Percentiles rank a stretch among this genome's conserved stretches.
phyloP scores from a whole-genome alignment of 1,140 invertebrate species.

The Drosophila ficusphila region DNA sequence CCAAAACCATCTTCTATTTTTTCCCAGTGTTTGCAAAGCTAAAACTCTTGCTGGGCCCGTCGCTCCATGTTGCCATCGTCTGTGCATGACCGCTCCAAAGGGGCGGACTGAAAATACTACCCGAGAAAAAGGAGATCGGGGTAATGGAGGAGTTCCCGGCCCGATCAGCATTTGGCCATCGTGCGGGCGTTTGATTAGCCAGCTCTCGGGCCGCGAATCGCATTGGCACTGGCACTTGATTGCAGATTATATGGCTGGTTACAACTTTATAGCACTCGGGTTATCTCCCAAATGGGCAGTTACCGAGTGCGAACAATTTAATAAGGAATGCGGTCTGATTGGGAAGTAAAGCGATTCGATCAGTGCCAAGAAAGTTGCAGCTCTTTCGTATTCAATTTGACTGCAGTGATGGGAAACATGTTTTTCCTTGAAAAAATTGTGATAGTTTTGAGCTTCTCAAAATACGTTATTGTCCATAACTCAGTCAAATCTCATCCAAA shows the following conservation, averaged over 20 bases:
- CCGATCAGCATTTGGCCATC: conserved; percentile 55
- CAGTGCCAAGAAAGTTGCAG: background rate
- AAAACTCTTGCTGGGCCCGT: conserved; percentile 15
- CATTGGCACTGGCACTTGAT: conserved; percentile 55
- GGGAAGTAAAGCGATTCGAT: conserved; percentile 18
- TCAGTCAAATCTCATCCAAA: too few relatives aligned
- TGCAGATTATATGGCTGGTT: conserved; percentile 69
- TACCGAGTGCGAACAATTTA: conserved; percentile 58
- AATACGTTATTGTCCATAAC: too few relatives aligned
- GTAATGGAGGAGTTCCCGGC: conserved; percentile 8
- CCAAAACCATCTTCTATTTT: background rate
- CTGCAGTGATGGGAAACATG: background rate
- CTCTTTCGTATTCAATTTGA: background rate
- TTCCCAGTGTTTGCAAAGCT: background rate
- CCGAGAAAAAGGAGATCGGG: conserved; percentile 8
- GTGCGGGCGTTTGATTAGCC: conserved; percentile 78
- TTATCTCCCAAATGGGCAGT: conserved; percentile 41
- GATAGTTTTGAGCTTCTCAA: too few relatives aligned
- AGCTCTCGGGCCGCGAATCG: conserved; percentile 18
- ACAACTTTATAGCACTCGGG: conserved; percentile 71
- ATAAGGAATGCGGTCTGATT: conserved; percentile 56
- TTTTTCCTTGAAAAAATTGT: background rate
- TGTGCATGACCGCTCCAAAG: conserved; percentile 66
- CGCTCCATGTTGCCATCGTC: conserved; percentile 52
- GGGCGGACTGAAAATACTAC: conserved; percentile 15